Conservation (phyloP, 1,140 invertebrate species). For the Drosophila bifasciata region DNA sequence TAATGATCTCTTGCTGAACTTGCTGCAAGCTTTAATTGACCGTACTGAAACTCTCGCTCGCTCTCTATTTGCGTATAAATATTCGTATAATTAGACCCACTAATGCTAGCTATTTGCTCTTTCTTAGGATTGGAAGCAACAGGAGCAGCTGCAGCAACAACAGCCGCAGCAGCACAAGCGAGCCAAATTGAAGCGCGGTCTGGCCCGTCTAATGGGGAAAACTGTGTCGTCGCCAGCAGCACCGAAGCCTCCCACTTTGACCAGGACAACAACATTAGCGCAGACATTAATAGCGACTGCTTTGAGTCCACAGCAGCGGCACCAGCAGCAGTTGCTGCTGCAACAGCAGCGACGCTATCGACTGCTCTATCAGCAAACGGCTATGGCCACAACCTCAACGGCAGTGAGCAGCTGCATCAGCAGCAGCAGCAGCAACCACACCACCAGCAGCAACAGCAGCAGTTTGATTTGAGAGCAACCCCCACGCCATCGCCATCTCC, state of each 20-base stretch:
- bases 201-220: conserved; percentile 68
- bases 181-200: conserved; percentile 69
- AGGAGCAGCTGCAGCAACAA: too few species aligned
- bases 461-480: conserved; percentile 61
- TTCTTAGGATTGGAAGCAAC: conserved; percentile 51
- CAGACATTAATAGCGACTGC: conserved; percentile 9
- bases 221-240: conserved; percentile 6
- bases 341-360: conserved; percentile 73
- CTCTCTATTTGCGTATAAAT: too few species aligned
- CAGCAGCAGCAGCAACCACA: conserved; percentile 30
- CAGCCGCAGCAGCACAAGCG: conserved; percentile 47
- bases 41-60: neutral
- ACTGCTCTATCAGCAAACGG: conserved; percentile 74
- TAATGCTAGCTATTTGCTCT: neutral
- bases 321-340: conserved; percentile 63
- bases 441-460: conserved; percentile 56
- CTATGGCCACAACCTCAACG: conserved; percentile 61
- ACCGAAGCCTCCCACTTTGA: conserved; percentile 6
- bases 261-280: conserved; percentile 3
- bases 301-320: conserved; percentile 69
- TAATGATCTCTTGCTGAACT: too few species aligned
- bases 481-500: conserved; percentile 9
- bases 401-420: conserved; percentile 65
- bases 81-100: neutral
- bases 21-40: too few species aligned